Base-by-base conservation (phyloP, 2,797 vertebrate species). In the Micropoecilia bifurca region DNA sequence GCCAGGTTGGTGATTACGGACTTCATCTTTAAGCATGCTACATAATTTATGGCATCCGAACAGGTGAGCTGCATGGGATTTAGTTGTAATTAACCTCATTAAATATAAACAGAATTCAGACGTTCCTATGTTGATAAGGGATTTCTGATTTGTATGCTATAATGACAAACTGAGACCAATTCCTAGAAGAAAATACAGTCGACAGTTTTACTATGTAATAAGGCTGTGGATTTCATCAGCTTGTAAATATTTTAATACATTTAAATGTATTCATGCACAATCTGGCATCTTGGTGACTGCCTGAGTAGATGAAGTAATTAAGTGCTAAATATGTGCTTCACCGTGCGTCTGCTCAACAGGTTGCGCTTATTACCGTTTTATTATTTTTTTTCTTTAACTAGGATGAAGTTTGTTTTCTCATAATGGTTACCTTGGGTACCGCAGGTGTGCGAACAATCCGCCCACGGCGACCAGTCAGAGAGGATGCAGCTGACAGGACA, bases 401-500 rank as follows among this genome's bases (percentile, higher is more conserved):
- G 41, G 79, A 73, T 82, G 33, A 63, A 66, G 76, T 71, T 72
- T 81, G 66, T 75, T 75, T 78, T 71, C 81, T 74, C n/a, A 0
- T 39, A 5, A 4, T 76, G 80, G 81, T 92, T 96, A 99, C 98
- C 98, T 92, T 95, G 95, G 13, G 90, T 85, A 0, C 98, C 98
- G 71, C 98, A 99, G 5, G 96, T 96, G 76, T 96, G 96, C 9
- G 98, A 98, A 83, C 99, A 99, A 46, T 95, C 94, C 0, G 96
- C 96, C 99, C 99, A 99, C 1, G 95, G 45, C 0, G 98, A 97
- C 99, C 99, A 99, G 0, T 96, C 96, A 0, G 98, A 98, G 45
- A 99, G 96, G 6, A 93, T 93, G 85, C 98, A 99, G 94, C 97
- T 98, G 85, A 99, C 95, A 0, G 97, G 93, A 68, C 99, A 99